These are phyloP conservation scores for Calliopum simillimum DNA, from an alignment of 2,888 invertebrate species.

Conservation along the genomic window DNA sequence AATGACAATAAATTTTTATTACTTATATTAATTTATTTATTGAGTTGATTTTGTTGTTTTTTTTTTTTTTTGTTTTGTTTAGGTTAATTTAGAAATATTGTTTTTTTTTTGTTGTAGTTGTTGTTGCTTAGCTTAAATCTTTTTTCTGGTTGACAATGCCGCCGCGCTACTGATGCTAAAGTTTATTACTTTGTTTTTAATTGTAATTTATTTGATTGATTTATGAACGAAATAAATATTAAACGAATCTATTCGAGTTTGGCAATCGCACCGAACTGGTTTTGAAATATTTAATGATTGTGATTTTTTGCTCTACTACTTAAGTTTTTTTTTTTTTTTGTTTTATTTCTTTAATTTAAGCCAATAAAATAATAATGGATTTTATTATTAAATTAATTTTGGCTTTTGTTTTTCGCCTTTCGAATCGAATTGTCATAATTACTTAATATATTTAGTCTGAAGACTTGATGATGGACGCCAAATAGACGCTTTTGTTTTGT, in stretches of 20 bases:
- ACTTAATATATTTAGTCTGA: no score
- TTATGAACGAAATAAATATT: slow-evolving; percentile 38
- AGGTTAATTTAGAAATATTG: neutral
- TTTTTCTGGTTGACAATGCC: neutral
- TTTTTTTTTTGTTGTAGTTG: no score
- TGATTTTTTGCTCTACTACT: no score
- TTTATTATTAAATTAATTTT: no score
- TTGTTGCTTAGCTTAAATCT: slow-evolving; percentile 2
- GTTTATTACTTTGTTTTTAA: slow-evolving; percentile 39
- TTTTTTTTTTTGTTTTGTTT: neutral
- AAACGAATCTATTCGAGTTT: slow-evolving; percentile 18
- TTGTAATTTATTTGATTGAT: slow-evolving; percentile 50
- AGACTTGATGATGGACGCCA: no score
- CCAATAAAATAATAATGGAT: no score
- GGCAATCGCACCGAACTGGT: slow-evolving; percentile 26
- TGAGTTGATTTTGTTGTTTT: slow-evolving; percentile 7
- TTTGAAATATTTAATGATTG: neutral
- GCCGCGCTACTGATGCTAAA: slow-evolving; percentile 28
- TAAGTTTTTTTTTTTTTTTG: no score
- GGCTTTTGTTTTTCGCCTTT: no score
- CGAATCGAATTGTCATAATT: no score
- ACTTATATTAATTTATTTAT: slow-evolving; percentile 9
- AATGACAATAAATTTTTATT: slow-evolving; percentile 24
- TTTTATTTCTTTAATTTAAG: no score
- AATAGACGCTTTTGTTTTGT: no score